phyloP scores from a whole-genome alignment of 2,113 vertebrate genomes.

The Seriola quinqueradiata region DNA sequence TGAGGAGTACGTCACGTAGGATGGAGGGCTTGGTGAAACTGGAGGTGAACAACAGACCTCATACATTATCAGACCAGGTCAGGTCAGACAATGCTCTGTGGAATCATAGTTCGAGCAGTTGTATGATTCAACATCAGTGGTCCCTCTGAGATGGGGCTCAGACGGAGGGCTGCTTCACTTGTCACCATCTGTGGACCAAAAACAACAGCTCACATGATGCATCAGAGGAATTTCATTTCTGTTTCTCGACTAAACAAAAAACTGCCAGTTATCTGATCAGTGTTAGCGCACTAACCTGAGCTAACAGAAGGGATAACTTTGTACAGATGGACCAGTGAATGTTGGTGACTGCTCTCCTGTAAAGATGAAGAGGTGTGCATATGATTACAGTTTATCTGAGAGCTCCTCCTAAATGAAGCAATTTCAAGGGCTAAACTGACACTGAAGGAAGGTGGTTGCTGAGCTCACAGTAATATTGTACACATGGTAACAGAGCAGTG shows the following conservation, averaged over 20 bases:
- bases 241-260: slow-evolving; percentile 30
- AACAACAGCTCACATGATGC: not conserved
- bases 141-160: slow-evolving; percentile 7
- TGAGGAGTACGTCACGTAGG: slow-evolving; percentile 79
- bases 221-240: slow-evolving; percentile 14
- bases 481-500: not conserved
- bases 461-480: not conserved
- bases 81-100: slow-evolving; percentile 42
- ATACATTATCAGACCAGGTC: slow-evolving; percentile 29
- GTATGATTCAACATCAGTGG: slow-evolving; percentile 38
- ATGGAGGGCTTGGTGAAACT: not conserved
- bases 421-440: slow-evolving; percentile 59
- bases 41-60: slow-evolving; percentile 22
- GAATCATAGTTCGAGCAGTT: slow-evolving; percentile 53
- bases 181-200: slow-evolving; percentile 31
- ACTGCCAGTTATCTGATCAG: slow-evolving; percentile 34
- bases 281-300: slow-evolving; percentile 52
- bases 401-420: slow-evolving; percentile 30
- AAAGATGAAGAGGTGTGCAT: slow-evolving; percentile 32
- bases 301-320: slow-evolving; percentile 34
- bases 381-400: slow-evolving; percentile 8
- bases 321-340: slow-evolving; percentile 39
- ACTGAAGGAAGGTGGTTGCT: slow-evolving; percentile 20
- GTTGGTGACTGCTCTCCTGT: slow-evolving; percentile 24
- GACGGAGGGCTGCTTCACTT: not conserved